Conservation (phyloP, 2,888 invertebrate species). For the Chymomyza procnemis region DNA sequence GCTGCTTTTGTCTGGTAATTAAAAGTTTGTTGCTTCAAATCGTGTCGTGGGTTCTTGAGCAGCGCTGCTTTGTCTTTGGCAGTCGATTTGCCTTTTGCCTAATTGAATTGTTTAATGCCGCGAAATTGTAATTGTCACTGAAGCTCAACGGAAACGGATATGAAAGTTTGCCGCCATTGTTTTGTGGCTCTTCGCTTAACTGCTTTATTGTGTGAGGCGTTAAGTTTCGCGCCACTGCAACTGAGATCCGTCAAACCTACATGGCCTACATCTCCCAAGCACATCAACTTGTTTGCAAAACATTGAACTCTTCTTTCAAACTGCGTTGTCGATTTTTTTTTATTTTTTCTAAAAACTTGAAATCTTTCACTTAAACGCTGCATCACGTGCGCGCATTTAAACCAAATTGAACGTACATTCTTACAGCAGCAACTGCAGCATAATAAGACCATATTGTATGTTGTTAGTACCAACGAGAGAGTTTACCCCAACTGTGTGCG, state of each 20-base stretch:
- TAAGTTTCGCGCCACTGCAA: slow-evolving; percentile 37
- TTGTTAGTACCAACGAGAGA: background rate
- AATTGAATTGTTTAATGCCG: slow-evolving; percentile 69
- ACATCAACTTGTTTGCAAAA: background rate
- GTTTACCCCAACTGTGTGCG: background rate
- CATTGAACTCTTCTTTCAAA: slow-evolving; percentile 16
- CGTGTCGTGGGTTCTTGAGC: background rate
- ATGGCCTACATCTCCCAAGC: background rate
- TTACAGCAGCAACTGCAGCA: background rate
- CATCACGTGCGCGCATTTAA: slow-evolving; percentile 56
- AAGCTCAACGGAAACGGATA: slow-evolving; percentile 62
- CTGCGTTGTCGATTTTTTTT: background rate
- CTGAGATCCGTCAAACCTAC: background rate
- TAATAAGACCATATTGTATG: background rate
- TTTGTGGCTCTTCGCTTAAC: slow-evolving; percentile 15
- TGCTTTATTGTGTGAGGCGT: slow-evolving; percentile 44
- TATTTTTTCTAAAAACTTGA: slow-evolving; percentile 11
- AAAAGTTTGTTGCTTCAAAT: slow-evolving; percentile 40
- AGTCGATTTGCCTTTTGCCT: slow-evolving; percentile 52
- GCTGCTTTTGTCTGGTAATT: slow-evolving; percentile 37
- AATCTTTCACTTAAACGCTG: slow-evolving; percentile 43
- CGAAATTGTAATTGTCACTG: slow-evolving; percentile 59
- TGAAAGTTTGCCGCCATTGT: slow-evolving; percentile 41
- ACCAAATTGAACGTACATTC: slow-evolving; percentile 6
- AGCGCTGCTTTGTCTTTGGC: slow-evolving; percentile 7